Evolutionary conservation across 2,113 vertebrate genomes (phyloP), one percentile per base, ranked within the genome.

Genomic region (Pterophyllum scalare): DNA sequence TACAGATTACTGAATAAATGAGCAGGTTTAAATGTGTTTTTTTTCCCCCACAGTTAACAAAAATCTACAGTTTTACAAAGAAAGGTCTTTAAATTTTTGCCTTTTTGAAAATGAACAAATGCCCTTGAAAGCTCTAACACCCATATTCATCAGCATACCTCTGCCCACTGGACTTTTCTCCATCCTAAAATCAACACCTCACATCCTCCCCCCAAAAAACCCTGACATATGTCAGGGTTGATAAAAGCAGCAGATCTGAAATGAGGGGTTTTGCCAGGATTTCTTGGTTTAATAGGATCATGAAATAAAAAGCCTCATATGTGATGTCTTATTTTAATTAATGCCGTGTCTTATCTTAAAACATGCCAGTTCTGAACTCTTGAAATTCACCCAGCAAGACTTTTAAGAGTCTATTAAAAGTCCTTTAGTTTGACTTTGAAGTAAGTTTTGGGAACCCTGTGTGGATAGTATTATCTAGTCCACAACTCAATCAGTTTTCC

Each of bases 401-500:
- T 83, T 84, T 72, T 79, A 33, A 61, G 86, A 82, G 79, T 80
- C 76, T 58, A 57, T 17, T 19, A 35, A 62, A 87, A 80, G 62
- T 80, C 67, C 58, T 90, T 77, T 31, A 77, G 31, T 38, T 62
- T 87, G 86, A 86, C 89, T 76, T 83, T 85, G 82, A 65, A 65
- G 70, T 60, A 72, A 33, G 67, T 82, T 85, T 33, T 33, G 20
- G 59, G 28, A 85, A 33, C 28, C 61, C 22, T 57, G 46, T 13
- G 24, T 35, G 65, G 35, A n/a, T 58, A 49, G 70, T 61, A 26
- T 33, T 64, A 85, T 67, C 70, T 52, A n/a, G 38, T 31, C 65
- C 33, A 24, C n/a, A 49, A 58, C 83, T 82, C 83, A 81, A 87
- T 91, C 89, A 82, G 82, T 86, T 92, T 87, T 59, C 67, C 80